These are phyloP conservation scores for Agrochola circellaris DNA, from an alignment of 2,888 invertebrate genomes.

Conservation along the genomic window DNA sequence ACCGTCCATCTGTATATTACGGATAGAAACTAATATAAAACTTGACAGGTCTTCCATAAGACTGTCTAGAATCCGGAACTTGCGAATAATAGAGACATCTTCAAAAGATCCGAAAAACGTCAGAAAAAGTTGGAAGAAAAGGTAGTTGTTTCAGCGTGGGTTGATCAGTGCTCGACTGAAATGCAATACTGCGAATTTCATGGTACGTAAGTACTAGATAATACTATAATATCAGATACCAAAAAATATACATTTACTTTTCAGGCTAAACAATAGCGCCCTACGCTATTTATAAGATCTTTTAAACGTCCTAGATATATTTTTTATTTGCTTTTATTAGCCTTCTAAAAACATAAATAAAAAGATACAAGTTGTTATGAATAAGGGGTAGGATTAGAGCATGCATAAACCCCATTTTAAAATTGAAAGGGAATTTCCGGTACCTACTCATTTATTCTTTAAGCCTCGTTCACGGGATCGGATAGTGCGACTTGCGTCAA, in stretches of 20 bases:
- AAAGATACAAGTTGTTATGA: background rate
- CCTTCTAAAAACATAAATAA: background rate
- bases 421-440: constrained; percentile 1
- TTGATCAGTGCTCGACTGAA: constrained; percentile 12
- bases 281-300: background rate
- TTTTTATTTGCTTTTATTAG: background rate
- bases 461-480: background rate
- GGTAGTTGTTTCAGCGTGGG: constrained; percentile 12
- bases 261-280: background rate
- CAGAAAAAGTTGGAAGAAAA: constrained; percentile 13
- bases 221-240: constrained; percentile 10
- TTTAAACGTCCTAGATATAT: background rate
- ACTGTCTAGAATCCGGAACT: constrained; percentile 11
- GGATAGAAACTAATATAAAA: constrained; percentile 36
- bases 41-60: constrained; percentile 14
- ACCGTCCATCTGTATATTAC: constrained; percentile 18
- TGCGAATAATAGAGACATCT: constrained; percentile 25
- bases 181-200: background rate
- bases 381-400: background rate
- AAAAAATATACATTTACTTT: constrained; percentile 3
- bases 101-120: background rate
- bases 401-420: background rate
- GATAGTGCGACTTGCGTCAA: background rate
- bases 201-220: background rate
- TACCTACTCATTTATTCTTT: background rate